Base-by-base conservation (phyloP, 2,113 vertebrate species). In the Lagopus muta region DNA sequence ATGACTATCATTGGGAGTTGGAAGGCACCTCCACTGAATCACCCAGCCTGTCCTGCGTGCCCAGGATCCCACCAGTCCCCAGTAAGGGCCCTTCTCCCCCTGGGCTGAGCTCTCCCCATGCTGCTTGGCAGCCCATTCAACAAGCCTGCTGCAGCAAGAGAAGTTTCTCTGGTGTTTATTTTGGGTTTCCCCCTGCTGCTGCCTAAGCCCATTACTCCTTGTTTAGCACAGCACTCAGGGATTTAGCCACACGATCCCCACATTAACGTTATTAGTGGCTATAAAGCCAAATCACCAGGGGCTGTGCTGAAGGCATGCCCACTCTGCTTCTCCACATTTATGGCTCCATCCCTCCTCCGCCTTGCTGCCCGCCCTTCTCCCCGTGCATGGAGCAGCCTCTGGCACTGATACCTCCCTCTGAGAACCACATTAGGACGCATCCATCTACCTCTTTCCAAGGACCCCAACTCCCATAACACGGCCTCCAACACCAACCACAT, bases 1-100 rank as follows among this genome's bases (percentile, higher is more conserved):
- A 50, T 84, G 62, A 94, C 84, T 77, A 67, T 88, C 86, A 60
- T 55, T 72, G 3, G 70, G 94, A 83, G 75, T 66, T 92, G 95
- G 93, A 86, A 93, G 91, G 92, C 86, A 86, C 34, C 92, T 94
- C 77, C 64, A n/a, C 87, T 77, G 55, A 38, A 86, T 61, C 86
- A 79, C 61, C 30, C 79, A 52, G 57, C 83, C 72, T 34, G 17
- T 88, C 79, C 82, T 50, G 55, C 61, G 4, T 52, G 17, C 81
- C 79, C 90, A 42, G 75, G 45, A n/a, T 88, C 70, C 93, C 94
- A 92, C 7, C 92, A 73, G 61, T 71, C 89, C 80, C 82, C 78
- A 36, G 38, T 85, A 42, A 82, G 10, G 47, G 55, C 69, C 60
- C 72, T 32, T 27, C 76, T 90, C 54, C 58, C 45, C 2, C 2